Percentiles rank a stretch among this genome's conserved stretches.
Conservation (phyloP, 2,113 vertebrate genomes). For the Columba janthina region DNA sequence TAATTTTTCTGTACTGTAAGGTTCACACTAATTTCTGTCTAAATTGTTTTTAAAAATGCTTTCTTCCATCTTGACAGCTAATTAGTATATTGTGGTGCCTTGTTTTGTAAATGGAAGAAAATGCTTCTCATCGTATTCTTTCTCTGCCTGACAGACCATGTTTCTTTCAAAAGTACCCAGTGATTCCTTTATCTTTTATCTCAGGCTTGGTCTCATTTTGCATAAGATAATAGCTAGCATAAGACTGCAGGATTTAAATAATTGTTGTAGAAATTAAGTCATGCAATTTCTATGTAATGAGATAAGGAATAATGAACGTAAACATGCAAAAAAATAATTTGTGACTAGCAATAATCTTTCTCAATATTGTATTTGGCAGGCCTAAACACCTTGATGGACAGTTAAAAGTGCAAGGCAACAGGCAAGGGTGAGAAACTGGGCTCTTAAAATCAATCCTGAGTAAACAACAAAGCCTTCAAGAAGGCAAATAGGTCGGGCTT, state of each 20-base stretch:
- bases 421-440: background rate
- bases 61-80: background rate
- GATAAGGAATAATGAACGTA: background rate
- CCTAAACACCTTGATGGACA: background rate
- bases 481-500: background rate
- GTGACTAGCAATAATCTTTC: background rate
- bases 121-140: background rate
- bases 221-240: background rate
- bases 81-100: background rate
- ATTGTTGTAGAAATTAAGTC: background rate
- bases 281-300: background rate
- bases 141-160: background rate
- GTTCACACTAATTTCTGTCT: background rate
- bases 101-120: slow-evolving; percentile 12
- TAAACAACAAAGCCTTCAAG: background rate
- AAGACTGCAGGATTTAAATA: background rate
- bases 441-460: background rate
- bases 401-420: background rate
- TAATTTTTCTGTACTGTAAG: background rate
- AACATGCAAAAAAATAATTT: background rate
- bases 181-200: background rate
- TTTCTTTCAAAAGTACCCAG: background rate
- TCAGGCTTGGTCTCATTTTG: background rate
- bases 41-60: background rate
- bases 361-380: background rate